Conservation (phyloP, 2,888 invertebrate genomes). For the Caenorhabditis drosophilae region DNA sequence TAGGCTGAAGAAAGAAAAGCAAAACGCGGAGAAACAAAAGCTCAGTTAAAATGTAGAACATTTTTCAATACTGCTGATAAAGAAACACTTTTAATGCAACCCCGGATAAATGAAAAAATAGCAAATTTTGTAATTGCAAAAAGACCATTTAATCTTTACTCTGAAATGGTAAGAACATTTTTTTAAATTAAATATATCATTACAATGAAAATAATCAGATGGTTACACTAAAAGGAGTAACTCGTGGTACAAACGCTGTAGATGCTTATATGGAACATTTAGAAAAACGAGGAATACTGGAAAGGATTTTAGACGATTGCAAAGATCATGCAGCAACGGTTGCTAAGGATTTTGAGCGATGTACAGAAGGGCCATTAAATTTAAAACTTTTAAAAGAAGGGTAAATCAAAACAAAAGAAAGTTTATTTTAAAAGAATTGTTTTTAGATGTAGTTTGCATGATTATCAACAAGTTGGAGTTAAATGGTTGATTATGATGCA, state of each 20-base stretch:
- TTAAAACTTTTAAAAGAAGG: slow-evolving; percentile 26
- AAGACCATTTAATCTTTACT: slow-evolving; percentile 35
- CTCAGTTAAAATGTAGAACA: slow-evolving; percentile 27
- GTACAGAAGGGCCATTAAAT: slow-evolving; percentile 28
- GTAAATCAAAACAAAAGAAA: slow-evolving; percentile 7
- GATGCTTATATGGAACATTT: slow-evolving; percentile 54
- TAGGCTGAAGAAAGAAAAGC: slow-evolving; percentile 40
- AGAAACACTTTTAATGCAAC: slow-evolving; percentile 37
- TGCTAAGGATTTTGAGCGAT: slow-evolving; percentile 34
- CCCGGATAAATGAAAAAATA: slow-evolving; percentile 49
- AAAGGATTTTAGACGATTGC: slow-evolving; percentile 59
- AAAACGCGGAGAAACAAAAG: slow-evolving; percentile 23
- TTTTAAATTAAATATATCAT: background rate
- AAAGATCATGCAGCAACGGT: slow-evolving; percentile 47
- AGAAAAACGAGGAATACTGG: slow-evolving; percentile 58
- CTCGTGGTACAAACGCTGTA: slow-evolving; percentile 43
- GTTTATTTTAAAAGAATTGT: background rate
- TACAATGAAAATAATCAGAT: too few relatives aligned
- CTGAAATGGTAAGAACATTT: slow-evolving; percentile 28
- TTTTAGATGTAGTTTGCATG: slow-evolving; percentile 49
- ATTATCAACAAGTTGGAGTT: slow-evolving; percentile 59
- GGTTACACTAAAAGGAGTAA: slow-evolving; percentile 19
- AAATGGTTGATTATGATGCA: slow-evolving; percentile 65
- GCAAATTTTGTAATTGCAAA: slow-evolving; percentile 35
- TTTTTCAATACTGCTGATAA: slow-evolving; percentile 43